Evolutionary conservation across 2,797 vertebrate species (phyloP).

Genomic region (Schizothorax lantsangensis): DNA sequence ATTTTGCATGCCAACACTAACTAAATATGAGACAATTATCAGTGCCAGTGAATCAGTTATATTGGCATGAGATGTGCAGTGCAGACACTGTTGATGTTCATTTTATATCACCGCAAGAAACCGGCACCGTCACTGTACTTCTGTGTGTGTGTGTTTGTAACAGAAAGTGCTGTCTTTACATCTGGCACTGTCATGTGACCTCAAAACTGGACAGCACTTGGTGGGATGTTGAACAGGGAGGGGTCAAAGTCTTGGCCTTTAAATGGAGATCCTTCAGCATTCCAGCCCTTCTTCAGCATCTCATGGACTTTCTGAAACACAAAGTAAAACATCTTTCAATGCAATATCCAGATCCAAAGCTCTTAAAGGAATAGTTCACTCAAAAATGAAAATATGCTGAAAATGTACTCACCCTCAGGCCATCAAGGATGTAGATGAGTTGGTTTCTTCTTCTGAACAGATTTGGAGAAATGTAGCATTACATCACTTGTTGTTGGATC

Average conservation of each 20-base stretch:
- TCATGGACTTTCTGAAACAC: constrained; percentile 92
- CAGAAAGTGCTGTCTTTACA: constrained; percentile 12
- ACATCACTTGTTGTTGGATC: background rate
- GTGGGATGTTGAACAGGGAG: constrained; percentile 95
- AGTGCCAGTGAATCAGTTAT: background rate
- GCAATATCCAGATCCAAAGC: background rate
- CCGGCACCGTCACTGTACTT: constrained; percentile 10
- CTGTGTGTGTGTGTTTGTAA: background rate
- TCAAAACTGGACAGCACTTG: constrained; percentile 95
- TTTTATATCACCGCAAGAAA: constrained; percentile 20
- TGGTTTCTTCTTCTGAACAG: background rate
- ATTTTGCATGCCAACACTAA: background rate
- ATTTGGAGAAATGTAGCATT: background rate
- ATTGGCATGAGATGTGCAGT: constrained; percentile 23
- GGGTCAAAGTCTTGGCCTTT: constrained; percentile 95
- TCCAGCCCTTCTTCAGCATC: constrained; percentile 99
- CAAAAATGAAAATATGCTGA: background rate
- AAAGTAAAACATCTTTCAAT: background rate
- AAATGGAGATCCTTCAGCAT: constrained; percentile 96
- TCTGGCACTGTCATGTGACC: background rate
- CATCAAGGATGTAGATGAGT: background rate
- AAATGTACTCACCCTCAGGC: background rate
- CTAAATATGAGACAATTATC: background rate
- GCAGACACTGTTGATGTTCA: background rate
- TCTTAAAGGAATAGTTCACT: background rate